Conservation (phyloP, 2,113 vertebrate species). For the Catharus fuscescens region DNA sequence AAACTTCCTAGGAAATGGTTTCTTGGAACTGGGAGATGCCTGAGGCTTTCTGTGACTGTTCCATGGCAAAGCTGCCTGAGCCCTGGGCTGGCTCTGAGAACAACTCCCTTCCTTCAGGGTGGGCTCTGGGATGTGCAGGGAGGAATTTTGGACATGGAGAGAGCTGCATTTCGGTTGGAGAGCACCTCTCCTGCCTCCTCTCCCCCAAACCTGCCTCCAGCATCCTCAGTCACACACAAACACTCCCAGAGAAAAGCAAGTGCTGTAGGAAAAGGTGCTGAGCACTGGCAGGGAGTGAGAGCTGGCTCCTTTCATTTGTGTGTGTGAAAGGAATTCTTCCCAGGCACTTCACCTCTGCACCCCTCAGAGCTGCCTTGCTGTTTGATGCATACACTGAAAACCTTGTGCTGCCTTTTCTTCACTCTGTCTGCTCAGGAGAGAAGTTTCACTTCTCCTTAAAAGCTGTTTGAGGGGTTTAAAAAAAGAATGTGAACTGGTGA, state of each 20-base stretch:
- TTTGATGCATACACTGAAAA: neutral
- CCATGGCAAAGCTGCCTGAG: neutral
- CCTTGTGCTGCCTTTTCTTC: neutral
- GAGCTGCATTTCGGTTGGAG: neutral
- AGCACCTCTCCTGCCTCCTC: neutral
- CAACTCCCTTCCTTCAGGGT: neutral
- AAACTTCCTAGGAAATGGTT: neutral
- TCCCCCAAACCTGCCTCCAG: neutral
- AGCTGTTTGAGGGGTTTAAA: neutral
- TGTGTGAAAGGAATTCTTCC: neutral
- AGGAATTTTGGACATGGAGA: neutral
- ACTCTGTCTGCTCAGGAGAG: neutral
- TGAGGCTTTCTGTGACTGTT: neutral
- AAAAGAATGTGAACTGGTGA: neutral
- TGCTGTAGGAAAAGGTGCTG: neutral
- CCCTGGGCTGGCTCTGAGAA: neutral
- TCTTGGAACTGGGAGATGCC: neutral
- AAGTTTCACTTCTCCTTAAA: neutral
- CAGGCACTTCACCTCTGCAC: neutral
- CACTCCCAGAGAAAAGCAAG: too few species aligned
- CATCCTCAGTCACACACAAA: neutral
- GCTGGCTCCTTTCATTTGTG: neutral
- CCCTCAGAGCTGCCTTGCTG: neutral
- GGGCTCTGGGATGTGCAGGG: neutral
- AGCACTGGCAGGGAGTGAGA: neutral